Conservation (phyloP, 1,140 invertebrate genomes). For the Drosophila ercepeae region DNA sequence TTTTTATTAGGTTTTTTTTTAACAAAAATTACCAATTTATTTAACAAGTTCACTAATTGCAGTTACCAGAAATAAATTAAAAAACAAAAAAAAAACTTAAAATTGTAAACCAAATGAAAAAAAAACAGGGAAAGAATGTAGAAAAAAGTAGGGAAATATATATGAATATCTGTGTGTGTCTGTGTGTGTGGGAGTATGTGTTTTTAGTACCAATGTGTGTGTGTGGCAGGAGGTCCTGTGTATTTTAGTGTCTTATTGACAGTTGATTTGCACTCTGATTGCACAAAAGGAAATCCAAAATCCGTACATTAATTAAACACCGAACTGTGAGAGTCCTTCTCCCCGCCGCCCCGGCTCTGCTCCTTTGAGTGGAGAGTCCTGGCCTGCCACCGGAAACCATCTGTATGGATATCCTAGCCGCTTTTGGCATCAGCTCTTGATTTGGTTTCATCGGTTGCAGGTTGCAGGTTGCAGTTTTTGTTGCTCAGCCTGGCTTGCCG, state of each 20-base stretch:
- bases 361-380: background rate
- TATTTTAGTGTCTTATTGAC: conserved; percentile 53
- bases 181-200: background rate
- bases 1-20: no score
- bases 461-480: conserved; percentile 13
- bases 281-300: conserved; percentile 69
- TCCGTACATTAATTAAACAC: conserved; percentile 65
- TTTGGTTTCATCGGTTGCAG: conserved; percentile 36
- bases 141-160: conserved; percentile 4
- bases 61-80: conserved; percentile 3
- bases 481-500: conserved; percentile 26
- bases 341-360: background rate
- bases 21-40: conserved; percentile 51
- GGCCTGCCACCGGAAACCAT: background rate
- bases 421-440: conserved; percentile 17
- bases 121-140: conserved; percentile 2
- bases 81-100: background rate
- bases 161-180: background rate
- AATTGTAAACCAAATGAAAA: background rate
- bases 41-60: no score
- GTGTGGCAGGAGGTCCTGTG: background rate
- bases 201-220: background rate
- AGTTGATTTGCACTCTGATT: conserved; percentile 73
- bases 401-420: background rate
- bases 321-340: conserved; percentile 4